Evolutionary conservation across 2,888 invertebrate genomes (phyloP).

Genomic region (Dioctria linearis): DNA sequence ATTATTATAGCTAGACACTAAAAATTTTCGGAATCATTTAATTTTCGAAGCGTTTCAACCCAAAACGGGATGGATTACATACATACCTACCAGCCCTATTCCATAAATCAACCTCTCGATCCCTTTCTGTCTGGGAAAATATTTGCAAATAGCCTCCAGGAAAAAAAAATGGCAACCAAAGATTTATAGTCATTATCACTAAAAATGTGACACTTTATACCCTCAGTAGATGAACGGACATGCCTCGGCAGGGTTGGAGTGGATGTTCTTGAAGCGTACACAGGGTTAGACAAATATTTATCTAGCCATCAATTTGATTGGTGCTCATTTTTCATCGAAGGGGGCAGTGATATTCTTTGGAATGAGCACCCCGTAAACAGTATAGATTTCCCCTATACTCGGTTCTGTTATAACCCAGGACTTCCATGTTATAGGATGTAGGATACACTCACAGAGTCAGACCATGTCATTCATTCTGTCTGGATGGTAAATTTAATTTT

Average conservation of each 20-base stretch:
- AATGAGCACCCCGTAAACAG: background rate
- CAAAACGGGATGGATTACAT: background rate
- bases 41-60: background rate
- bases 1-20: too few relatives aligned
- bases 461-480: slow-evolving; percentile 24
- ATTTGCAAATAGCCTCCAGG: slow-evolving; percentile 25
- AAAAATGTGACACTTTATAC: slow-evolving; percentile 35
- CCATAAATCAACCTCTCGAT: slow-evolving; percentile 12
- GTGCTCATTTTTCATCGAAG: slow-evolving; percentile 55
- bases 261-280: background rate
- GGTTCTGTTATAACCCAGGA: too few relatives aligned
- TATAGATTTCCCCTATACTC: background rate
- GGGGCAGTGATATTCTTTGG: background rate
- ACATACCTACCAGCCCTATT: background rate
- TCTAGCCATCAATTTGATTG: slow-evolving; percentile 54
- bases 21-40: too few relatives aligned
- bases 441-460: background rate
- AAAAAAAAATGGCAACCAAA: slow-evolving; percentile 4
- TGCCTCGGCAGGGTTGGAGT: background rate
- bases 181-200: slow-evolving; percentile 38
- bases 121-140: slow-evolving; percentile 8
- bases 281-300: slow-evolving; percentile 54
- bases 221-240: background rate
- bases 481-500: slow-evolving; percentile 13
- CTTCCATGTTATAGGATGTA: background rate